Percentiles rank a stretch among this genome's conserved stretches.
These are phyloP conservation scores for Bimastos eiseni DNA, from an alignment of 2,888 invertebrate species.

Conservation along the genomic window DNA sequence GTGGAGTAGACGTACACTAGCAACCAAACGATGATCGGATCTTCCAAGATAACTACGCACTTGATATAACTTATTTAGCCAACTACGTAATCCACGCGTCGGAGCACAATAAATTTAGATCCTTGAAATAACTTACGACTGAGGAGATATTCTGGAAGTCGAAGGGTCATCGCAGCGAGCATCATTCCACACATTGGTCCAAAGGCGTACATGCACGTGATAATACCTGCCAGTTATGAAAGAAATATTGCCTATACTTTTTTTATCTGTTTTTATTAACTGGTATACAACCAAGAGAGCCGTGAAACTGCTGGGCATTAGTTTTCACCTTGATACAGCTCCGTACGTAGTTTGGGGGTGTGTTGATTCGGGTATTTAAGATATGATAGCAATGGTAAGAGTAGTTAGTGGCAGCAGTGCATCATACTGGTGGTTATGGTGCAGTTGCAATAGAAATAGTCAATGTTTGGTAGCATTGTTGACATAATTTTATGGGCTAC, in stretches of 20 bases:
- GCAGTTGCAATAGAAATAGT: neutral
- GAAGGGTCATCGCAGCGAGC: constrained; percentile 37
- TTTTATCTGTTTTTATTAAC: neutral
- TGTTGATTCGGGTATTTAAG: neutral
- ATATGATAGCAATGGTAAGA: no score
- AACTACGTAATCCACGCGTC: no score
- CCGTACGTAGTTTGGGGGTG: neutral
- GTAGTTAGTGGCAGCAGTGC: neutral
- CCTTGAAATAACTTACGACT: neutral
- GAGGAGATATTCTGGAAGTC: constrained; percentile 39
- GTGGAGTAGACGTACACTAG: no score
- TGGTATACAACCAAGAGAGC: neutral
- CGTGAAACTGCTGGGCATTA: neutral
- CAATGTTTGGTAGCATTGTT: no score
- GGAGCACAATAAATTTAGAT: no score
- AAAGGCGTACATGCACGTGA: constrained; percentile 38
- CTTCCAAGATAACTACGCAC: no score
- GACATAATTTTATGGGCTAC: no score
- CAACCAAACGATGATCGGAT: no score
- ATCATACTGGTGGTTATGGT: neutral
- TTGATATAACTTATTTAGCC: no score
- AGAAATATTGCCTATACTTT: no score
- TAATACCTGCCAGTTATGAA: constrained; percentile 27
- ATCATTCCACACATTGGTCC: constrained; percentile 39
- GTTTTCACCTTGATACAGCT: neutral